A percentile compares a stretch with the other conserved stretches of the same genome.
Conservation (phyloP, 2,888 invertebrate species). For the Catocala fraxini region DNA sequence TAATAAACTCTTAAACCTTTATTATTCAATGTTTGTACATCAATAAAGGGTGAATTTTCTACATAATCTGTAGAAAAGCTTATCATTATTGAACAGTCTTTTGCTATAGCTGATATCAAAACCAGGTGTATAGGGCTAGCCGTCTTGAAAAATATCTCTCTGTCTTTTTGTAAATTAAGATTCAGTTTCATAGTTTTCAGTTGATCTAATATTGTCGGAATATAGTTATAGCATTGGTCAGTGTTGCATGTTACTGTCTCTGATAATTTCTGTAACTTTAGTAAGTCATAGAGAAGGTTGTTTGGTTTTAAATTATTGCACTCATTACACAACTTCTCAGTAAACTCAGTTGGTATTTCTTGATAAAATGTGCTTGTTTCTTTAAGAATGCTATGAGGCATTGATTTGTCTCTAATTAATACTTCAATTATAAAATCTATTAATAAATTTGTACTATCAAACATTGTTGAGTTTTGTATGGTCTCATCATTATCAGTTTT, state of each 20-base stretch:
- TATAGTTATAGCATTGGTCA: conserved; percentile 60
- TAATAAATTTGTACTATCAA: conserved; percentile 60
- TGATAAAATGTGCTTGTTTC: conserved; percentile 24
- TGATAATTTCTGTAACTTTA: conserved; percentile 69
- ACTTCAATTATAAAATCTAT: conserved; percentile 70
- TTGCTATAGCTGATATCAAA: conserved; percentile 89
- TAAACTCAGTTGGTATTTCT: background rate
- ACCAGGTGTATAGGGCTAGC: conserved; percentile 59
- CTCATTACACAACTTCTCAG: conserved; percentile 51
- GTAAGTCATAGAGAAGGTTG: conserved; percentile 64
- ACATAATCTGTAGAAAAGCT: conserved; percentile 71
- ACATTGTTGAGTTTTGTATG: conserved; percentile 53
- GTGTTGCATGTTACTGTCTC: conserved; percentile 43
- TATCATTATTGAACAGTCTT: conserved; percentile 91
- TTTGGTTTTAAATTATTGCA: conserved; percentile 39
- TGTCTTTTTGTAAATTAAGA: conserved; percentile 49
- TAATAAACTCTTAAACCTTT: conserved; percentile 77
- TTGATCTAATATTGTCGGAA: conserved; percentile 57
- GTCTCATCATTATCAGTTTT: conserved; percentile 52
- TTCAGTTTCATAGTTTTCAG: conserved; percentile 57
- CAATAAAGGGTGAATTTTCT: conserved; percentile 56
- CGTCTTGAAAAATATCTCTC: conserved; percentile 54
- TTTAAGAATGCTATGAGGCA: conserved; percentile 20
- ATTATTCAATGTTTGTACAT: conserved; percentile 44
- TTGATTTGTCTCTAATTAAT: conserved; percentile 53